Conservation (phyloP, 2,113 vertebrate species). For the Terrapene triunguis region DNA sequence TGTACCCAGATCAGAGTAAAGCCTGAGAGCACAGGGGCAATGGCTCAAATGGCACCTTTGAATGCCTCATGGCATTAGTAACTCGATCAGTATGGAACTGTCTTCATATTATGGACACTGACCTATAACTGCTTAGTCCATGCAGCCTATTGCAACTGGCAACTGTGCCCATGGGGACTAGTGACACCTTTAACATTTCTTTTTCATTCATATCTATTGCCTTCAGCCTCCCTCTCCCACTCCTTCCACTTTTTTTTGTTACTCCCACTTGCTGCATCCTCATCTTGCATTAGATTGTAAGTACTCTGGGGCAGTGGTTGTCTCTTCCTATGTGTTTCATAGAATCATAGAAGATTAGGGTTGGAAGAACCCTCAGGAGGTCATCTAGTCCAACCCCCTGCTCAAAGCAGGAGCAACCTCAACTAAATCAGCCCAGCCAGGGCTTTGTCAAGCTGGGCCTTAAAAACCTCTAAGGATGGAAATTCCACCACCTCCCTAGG, state of each 20-base stretch:
- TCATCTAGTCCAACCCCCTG: no score
- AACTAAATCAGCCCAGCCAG: no score
- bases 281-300: background rate
- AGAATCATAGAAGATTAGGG: no score
- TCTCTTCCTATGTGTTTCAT: background rate
- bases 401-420: no score
- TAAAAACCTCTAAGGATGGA: no score
- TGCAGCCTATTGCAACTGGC: background rate
- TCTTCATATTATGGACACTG: background rate
- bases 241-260: background rate
- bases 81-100: background rate
- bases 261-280: background rate
- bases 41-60: background rate
- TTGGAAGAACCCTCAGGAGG: no score
- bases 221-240: background rate
- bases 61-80: background rate
- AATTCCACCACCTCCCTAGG: no score
- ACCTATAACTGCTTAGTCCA: background rate
- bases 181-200: background rate
- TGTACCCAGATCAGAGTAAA: background rate
- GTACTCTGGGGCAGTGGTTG: background rate
- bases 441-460: no score
- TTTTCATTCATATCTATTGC: background rate
- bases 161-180: background rate
- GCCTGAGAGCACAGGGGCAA: background rate